These are phyloP conservation scores for Polylopha cassiicola DNA, from an alignment of 2,888 invertebrate species.

Conservation along the genomic window DNA sequence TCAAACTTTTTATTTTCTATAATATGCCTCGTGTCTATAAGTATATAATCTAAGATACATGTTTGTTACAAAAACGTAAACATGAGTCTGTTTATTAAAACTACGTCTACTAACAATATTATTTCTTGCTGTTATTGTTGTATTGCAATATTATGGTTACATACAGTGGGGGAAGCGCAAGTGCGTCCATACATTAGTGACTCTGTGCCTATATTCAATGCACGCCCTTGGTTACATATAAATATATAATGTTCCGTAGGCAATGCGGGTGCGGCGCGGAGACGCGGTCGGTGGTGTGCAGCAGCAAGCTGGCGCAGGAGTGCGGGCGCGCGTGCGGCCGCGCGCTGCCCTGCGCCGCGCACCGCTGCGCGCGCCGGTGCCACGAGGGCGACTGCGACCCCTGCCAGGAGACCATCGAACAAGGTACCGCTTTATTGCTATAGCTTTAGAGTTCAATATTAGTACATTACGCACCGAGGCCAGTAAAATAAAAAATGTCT, in stretches of 20 bases:
- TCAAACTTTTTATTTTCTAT: no score
- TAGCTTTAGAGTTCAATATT: no score
- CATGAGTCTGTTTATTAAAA: no score
- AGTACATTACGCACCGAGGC: no score
- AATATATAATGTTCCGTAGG: slow-evolving; percentile 41
- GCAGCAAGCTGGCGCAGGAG: slow-evolving; percentile 81
- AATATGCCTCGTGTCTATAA: no score
- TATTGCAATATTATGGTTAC: no score
- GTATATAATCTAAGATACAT: no score
- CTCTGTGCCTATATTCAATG: not conserved
- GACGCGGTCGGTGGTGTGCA: slow-evolving; percentile 81
- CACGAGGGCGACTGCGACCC: slow-evolving; percentile 87
- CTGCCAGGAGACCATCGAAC: slow-evolving; percentile 82
- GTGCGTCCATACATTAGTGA: not conserved
- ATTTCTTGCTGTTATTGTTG: no score
- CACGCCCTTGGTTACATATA: not conserved
- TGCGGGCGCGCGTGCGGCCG: slow-evolving; percentile 87
- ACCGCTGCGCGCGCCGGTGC: slow-evolving; percentile 84
- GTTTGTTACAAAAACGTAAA: no score
- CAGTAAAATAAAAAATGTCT: no score
- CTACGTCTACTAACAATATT: no score
- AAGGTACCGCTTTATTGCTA: slow-evolving; percentile 73
- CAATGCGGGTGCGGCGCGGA: slow-evolving; percentile 89
- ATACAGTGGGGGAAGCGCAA: no score
- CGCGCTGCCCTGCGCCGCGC: slow-evolving; percentile 85